These are phyloP conservation scores for Hylaeus volcanicus DNA, from an alignment of 1,140 invertebrate genomes.

Conservation along the genomic window DNA sequence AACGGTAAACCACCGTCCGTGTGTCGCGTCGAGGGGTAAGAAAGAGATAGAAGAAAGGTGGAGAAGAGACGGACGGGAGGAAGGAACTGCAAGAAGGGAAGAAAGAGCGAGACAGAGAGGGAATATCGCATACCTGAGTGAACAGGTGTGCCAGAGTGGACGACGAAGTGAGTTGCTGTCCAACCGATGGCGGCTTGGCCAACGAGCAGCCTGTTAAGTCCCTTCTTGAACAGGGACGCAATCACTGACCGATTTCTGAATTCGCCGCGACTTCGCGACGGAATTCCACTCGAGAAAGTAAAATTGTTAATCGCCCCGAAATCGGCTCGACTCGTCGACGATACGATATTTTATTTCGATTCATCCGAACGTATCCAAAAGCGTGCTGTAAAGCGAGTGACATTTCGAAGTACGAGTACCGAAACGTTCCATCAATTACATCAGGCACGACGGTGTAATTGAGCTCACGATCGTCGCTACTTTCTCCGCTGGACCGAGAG, in stretches of 20 bases:
- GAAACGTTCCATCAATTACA: background rate
- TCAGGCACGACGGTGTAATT: background rate
- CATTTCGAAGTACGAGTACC: background rate
- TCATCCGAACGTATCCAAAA: too few relatives aligned
- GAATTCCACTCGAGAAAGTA: constrained; percentile 41
- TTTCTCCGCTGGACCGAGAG: constrained; percentile 22
- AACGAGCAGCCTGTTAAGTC: constrained; percentile 59
- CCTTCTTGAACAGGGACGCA: constrained; percentile 59
- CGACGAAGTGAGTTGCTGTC: constrained; percentile 54
- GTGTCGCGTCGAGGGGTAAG: constrained; percentile 22
- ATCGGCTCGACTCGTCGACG: too few relatives aligned
- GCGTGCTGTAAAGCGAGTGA: too few relatives aligned
- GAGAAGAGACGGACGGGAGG: constrained; percentile 8
- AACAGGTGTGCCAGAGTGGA: constrained; percentile 66
- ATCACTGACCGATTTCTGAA: constrained; percentile 38
- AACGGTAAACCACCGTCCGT: constrained; percentile 43
- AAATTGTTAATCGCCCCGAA: background rate
- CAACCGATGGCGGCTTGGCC: constrained; percentile 45
- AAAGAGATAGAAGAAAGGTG: constrained; percentile 20
- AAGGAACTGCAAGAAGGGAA: background rate
- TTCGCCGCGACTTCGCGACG: constrained; percentile 12
- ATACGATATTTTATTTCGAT: too few relatives aligned
- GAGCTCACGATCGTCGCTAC: constrained; percentile 28
- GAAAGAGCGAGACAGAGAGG: constrained; percentile 30
- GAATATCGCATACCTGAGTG: constrained; percentile 64